Evolutionary conservation across 2,113 vertebrate genomes (phyloP).

Genomic region (Pitta sordida): DNA sequence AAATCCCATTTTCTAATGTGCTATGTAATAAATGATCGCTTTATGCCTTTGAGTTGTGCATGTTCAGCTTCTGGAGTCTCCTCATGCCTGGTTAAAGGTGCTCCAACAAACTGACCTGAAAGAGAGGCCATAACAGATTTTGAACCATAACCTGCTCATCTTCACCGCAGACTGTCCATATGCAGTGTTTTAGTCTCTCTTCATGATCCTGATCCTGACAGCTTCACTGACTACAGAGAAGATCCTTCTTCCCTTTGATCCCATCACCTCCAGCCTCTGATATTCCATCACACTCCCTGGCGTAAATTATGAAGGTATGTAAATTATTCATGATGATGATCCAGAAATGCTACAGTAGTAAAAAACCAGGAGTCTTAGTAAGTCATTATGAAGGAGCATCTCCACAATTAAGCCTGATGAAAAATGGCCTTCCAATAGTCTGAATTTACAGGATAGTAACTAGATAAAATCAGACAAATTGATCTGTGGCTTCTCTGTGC

Average conservation of each 20-base stretch:
- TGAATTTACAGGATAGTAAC: not conserved
- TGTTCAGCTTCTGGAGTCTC: not conserved
- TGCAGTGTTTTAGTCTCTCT: not conserved
- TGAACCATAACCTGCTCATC: not conserved
- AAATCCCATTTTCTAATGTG: not conserved
- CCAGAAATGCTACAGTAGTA: not conserved
- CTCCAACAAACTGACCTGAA: not conserved
- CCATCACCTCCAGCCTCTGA: not conserved
- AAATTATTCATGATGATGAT: not conserved
- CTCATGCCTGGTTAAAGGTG: not conserved
- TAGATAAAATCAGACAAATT: not conserved
- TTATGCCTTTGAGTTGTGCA: not conserved
- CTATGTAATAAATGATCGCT: rapidly evolving
- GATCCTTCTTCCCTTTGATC: not conserved
- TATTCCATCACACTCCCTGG: not conserved
- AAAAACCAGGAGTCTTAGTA: not conserved
- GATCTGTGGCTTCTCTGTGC: not conserved
- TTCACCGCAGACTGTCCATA: not conserved
- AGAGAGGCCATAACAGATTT: not conserved
- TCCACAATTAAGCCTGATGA: not conserved
- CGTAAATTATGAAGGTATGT: not conserved
- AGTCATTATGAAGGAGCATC: not conserved
- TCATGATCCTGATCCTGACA: not conserved
- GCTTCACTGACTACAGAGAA: not conserved
- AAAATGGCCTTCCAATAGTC: not conserved